phyloP scores from a whole-genome alignment of 2,888 invertebrate genomes.

The Seira musarum region DNA sequence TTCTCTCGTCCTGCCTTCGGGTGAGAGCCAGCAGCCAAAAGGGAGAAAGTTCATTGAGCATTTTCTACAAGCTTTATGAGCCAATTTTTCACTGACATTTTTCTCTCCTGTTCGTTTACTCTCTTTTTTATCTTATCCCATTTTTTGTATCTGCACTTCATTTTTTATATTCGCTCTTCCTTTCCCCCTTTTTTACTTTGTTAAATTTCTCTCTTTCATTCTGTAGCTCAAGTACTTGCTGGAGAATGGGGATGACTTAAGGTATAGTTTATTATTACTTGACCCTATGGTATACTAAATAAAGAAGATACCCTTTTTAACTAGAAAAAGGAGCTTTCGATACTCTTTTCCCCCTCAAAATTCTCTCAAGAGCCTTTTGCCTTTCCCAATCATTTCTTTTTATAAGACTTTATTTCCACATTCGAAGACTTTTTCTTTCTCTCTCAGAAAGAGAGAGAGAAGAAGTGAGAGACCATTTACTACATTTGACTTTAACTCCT shows the following conservation, averaged over 20 bases:
- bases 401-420: constrained; percentile 45
- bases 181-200: constrained; percentile 23
- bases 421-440: constrained; percentile 20
- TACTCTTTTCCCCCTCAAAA: constrained; percentile 27
- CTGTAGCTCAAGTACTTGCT: background rate
- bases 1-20: constrained; percentile 50
- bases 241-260: constrained; percentile 46
- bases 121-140: constrained; percentile 24
- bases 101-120: constrained; percentile 51
- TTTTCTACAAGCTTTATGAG: constrained; percentile 67
- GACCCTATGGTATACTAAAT: constrained; percentile 59
- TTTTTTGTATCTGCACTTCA: constrained; percentile 31
- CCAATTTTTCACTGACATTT: constrained; percentile 67
- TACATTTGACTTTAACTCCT: constrained; percentile 48
- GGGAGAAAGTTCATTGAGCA: constrained; percentile 68
- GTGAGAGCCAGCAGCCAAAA: constrained; percentile 48
- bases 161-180: constrained; percentile 6
- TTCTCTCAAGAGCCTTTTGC: constrained; percentile 25
- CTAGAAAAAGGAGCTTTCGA: constrained; percentile 31
- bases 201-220: background rate
- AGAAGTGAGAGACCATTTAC: constrained; percentile 29
- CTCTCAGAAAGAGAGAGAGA: too few relatives aligned
- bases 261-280: constrained; percentile 58
- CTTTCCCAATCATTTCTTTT: constrained; percentile 51
- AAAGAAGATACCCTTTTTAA: constrained; percentile 42